phyloP scores from a whole-genome alignment of 1,140 invertebrate species.

The Ctenoplectra terminalis region DNA sequence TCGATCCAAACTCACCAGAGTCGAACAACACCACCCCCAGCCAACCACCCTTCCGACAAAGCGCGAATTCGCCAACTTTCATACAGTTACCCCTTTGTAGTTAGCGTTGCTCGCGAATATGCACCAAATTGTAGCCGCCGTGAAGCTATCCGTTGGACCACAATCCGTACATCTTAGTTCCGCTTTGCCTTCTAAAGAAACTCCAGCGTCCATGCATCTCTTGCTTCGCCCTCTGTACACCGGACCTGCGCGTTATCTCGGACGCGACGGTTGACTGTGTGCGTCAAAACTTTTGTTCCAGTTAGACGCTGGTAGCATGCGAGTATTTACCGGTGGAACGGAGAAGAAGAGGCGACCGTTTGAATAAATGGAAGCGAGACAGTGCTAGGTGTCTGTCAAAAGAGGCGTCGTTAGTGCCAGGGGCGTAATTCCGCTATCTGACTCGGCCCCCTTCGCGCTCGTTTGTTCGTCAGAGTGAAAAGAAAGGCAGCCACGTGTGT shows the following conservation, averaged over 20 bases:
- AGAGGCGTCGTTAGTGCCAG: constrained; percentile 57
- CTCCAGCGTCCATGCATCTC: neutral
- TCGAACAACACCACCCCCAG: too few relatives aligned
- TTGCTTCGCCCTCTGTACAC: too few relatives aligned
- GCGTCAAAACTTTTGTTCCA: constrained; percentile 63
- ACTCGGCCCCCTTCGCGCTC: constrained; percentile 1
- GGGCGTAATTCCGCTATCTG: constrained; percentile 62
- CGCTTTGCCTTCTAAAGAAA: constrained; percentile 48
- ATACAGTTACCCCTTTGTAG: too few relatives aligned
- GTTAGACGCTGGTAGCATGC: constrained; percentile 30
- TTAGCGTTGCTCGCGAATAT: too few relatives aligned
- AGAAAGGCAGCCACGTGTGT: constrained; percentile 3
- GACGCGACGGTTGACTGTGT: constrained; percentile 42
- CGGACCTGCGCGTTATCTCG: constrained; percentile 50
- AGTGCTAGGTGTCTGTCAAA: constrained; percentile 37
- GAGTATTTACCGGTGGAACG: constrained; percentile 45
- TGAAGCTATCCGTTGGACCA: constrained; percentile 9
- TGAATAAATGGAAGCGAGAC: constrained; percentile 25
- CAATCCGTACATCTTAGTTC: neutral
- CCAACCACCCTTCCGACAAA: too few relatives aligned
- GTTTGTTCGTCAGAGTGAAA: constrained; percentile 38
- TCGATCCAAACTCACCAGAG: too few relatives aligned
- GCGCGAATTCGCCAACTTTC: too few relatives aligned
- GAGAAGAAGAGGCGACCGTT: neutral
- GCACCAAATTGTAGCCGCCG: constrained; percentile 50